phyloP scores from a whole-genome alignment of 2,113 vertebrate species.

The Labeo rohita region DNA sequence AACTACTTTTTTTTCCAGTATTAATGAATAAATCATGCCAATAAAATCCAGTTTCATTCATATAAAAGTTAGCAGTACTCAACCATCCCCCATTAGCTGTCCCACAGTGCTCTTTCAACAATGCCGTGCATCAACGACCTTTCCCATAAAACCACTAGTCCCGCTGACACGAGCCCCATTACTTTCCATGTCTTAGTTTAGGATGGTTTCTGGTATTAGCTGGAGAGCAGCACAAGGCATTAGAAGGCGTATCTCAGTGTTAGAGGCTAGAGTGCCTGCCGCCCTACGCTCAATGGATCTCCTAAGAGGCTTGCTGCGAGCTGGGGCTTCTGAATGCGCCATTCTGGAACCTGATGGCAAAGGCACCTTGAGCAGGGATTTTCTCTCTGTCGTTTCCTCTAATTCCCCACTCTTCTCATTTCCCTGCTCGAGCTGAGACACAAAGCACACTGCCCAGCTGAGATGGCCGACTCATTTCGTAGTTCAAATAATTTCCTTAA shows the following conservation, averaged over 20 bases:
- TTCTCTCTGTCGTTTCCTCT: constrained; percentile 50
- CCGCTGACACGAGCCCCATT: constrained; percentile 39
- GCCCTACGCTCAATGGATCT: constrained; percentile 41
- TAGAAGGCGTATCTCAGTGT: constrained; percentile 46
- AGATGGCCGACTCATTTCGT: constrained; percentile 37
- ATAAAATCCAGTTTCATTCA: background rate
- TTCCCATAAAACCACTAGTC: constrained; percentile 30
- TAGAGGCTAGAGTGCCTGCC: constrained; percentile 35
- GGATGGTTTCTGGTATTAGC: constrained; percentile 42
- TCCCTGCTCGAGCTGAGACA: constrained; percentile 23
- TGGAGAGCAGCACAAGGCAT: constrained; percentile 45
- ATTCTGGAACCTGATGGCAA: constrained; percentile 60
- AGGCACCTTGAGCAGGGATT: constrained; percentile 67
- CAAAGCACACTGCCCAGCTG: constrained; percentile 19
- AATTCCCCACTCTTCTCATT: constrained; percentile 47
- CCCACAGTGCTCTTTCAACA: background rate
- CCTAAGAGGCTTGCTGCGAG: constrained; percentile 59
- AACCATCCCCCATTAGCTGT: constrained; percentile 7
- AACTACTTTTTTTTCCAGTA: background rate
- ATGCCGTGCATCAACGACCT: background rate
- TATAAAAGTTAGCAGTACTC: background rate
- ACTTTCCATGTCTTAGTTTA: constrained; percentile 42
- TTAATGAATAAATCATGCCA: background rate
- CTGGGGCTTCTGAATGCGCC: constrained; percentile 37
- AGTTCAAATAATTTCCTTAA: constrained; percentile 30